phyloP scores from a whole-genome alignment of 1,140 invertebrate species.

The Formica exsecta region DNA sequence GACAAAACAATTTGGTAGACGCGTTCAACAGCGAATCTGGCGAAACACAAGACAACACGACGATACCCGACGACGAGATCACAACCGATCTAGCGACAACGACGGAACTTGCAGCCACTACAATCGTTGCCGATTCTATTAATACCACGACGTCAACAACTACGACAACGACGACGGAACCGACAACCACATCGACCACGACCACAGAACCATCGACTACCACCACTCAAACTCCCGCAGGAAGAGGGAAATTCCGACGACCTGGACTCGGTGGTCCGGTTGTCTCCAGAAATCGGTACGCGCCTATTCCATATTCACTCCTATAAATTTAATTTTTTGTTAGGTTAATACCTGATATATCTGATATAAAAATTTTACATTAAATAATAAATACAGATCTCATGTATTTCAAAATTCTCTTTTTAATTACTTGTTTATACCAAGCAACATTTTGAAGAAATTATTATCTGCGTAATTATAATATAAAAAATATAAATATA shows the following conservation, averaged over 20 bases:
- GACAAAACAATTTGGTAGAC: slow-evolving; percentile 90
- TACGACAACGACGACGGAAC: slow-evolving; percentile 86
- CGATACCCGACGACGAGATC: slow-evolving; percentile 84
- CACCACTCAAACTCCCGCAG: slow-evolving; percentile 78
- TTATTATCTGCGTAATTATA: too few species aligned
- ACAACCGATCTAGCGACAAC: slow-evolving; percentile 88
- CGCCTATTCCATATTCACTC: too few species aligned
- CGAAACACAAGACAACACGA: slow-evolving; percentile 80
- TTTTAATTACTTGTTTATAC: neutral
- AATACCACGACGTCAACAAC: slow-evolving; percentile 87
- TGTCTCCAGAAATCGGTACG: slow-evolving; percentile 80
- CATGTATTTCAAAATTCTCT: slow-evolving; percentile 14
- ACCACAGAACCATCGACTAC: slow-evolving; percentile 78
- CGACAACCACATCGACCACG: slow-evolving; percentile 88
- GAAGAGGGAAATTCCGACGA: slow-evolving; percentile 84
- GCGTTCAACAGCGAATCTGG: slow-evolving; percentile 76
- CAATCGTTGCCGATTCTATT: slow-evolving; percentile 83
- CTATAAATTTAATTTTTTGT: too few species aligned
- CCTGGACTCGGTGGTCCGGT: slow-evolving; percentile 77
- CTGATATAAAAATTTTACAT: too few species aligned
- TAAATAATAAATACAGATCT: too few species aligned
- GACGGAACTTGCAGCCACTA: slow-evolving; percentile 86
- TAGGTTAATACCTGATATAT: too few species aligned
- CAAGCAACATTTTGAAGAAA: too few species aligned
- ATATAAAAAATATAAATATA: too few species aligned